Evolutionary conservation across 2,888 invertebrate genomes (phyloP).

Genomic region (Camptogramma bilineatum): DNA sequence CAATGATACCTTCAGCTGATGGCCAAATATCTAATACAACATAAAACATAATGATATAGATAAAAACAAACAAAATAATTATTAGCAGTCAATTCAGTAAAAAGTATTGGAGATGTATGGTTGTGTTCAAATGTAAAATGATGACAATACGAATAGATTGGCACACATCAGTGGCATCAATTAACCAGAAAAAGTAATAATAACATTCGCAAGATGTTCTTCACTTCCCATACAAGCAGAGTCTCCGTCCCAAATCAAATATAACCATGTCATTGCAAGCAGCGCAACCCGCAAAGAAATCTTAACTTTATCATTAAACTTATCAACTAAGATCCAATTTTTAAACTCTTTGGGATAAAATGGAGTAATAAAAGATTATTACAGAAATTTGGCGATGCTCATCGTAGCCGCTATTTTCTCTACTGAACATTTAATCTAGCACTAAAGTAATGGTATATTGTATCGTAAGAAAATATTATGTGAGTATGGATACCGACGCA

Average conservation of each 20-base stretch:
- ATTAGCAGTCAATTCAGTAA: not conserved
- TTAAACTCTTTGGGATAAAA: constrained; percentile 78
- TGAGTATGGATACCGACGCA: constrained; percentile 62
- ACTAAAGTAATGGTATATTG: constrained; percentile 59
- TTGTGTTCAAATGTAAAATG: not conserved
- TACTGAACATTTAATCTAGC: constrained; percentile 61
- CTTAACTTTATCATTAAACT: constrained; percentile 53
- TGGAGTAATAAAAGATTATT: constrained; percentile 62
- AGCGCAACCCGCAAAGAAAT: constrained; percentile 30
- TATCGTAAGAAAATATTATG: constrained; percentile 46
- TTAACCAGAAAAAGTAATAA: not conserved
- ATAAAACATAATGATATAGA: not conserved
- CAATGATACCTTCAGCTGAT: not conserved
- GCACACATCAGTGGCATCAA: constrained; percentile 11
- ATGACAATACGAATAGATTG: constrained; percentile 14
- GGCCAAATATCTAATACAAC: not conserved
- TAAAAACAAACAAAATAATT: not conserved
- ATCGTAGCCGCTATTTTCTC: constrained; percentile 66
- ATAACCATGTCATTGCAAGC: constrained; percentile 5
- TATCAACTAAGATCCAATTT: constrained; percentile 69
- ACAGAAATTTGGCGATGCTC: constrained; percentile 73
- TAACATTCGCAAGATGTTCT: not conserved
- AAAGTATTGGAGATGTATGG: not conserved
- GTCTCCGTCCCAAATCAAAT: not conserved
- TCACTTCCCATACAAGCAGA: not conserved